These are phyloP conservation scores for Garra rufa DNA, from an alignment of 2,113 vertebrate genomes.

Conservation along the genomic window DNA sequence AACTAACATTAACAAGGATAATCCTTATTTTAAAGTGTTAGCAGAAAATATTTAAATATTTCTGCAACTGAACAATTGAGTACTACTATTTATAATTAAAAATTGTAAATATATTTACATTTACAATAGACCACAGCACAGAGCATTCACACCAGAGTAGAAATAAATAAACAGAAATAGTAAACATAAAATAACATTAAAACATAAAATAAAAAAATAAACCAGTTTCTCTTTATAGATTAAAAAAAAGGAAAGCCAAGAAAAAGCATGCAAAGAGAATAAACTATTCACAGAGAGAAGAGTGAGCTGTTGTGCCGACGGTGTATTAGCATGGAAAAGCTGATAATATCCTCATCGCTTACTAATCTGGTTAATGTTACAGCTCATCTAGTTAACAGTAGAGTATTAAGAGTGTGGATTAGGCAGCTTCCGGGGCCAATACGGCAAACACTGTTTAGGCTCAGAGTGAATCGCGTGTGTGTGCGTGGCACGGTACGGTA, in stretches of 20 bases:
- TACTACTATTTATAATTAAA: background rate
- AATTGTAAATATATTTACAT: background rate
- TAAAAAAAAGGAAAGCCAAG: background rate
- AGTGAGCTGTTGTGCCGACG: background rate
- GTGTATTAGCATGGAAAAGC: slow-evolving; percentile 34
- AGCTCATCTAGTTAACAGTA: slow-evolving; percentile 64
- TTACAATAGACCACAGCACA: background rate
- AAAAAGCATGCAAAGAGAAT: background rate
- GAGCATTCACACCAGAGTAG: accelerated
- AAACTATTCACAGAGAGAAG: background rate
- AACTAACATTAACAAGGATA: no score
- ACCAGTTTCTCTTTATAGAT: background rate
- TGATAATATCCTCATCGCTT: slow-evolving; percentile 52
- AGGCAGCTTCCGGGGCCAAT: slow-evolving; percentile 55
- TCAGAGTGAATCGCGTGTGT: background rate
- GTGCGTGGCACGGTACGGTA: slow-evolving; percentile 11
- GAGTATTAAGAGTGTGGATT: slow-evolving; percentile 65
- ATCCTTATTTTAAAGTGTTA: no score
- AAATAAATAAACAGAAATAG: background rate
- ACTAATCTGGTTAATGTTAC: slow-evolving; percentile 45
- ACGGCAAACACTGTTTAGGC: slow-evolving; percentile 24
- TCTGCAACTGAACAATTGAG: background rate
- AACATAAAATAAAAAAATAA: background rate
- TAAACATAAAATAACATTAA: background rate
- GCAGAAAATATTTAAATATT: background rate